Evolutionary conservation across 2,113 vertebrate genomes (phyloP).

Genomic region (Chinchilla lanigera): DNA sequence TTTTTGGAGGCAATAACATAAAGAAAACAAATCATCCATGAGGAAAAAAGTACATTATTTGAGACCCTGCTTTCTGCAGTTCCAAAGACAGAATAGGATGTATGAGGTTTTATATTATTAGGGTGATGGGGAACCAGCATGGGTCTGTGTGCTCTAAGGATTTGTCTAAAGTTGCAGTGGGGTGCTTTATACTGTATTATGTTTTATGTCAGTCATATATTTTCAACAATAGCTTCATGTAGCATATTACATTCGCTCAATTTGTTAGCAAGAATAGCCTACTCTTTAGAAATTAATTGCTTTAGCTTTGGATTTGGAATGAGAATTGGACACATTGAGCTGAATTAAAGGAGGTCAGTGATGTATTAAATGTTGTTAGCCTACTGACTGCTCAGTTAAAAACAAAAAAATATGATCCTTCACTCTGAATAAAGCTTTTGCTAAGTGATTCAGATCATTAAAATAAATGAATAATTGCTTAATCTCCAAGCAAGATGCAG

Average conservation of each 20-base stretch:
- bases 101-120: too few relatives aligned
- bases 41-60: neutral
- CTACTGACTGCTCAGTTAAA: neutral
- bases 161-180: neutral
- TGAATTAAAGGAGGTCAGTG: neutral
- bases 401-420: neutral
- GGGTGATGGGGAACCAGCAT: accelerated
- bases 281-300: conserved; percentile 10
- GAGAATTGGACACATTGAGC: neutral
- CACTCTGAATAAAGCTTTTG: neutral
- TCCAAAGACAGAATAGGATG: neutral
- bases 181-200: neutral
- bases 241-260: neutral
- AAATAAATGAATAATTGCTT: neutral
- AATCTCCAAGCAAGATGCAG: neutral
- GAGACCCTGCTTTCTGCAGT: neutral
- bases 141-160: neutral
- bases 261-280: neutral
- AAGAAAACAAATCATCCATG: neutral
- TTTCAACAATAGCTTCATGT: conserved; percentile 4
- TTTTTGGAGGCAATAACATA: neutral
- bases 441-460: neutral
- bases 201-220: neutral
- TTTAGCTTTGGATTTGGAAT: conserved; percentile 27
- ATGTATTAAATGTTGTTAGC: neutral